Conservation (phyloP, 2,888 invertebrate species). For the Sepioteuthis lessoniana region DNA sequence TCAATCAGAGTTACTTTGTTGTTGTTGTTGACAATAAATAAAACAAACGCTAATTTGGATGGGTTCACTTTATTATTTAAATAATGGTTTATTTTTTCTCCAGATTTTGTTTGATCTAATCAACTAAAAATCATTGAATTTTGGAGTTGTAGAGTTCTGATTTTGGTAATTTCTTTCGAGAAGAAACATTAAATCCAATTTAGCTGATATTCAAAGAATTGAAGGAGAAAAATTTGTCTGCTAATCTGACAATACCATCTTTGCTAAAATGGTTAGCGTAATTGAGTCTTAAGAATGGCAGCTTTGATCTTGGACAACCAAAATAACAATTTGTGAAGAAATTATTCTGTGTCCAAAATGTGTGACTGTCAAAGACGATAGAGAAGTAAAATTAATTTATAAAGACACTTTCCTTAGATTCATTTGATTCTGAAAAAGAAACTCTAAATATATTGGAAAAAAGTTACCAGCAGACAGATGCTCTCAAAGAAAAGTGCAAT, state of each 20-base stretch:
- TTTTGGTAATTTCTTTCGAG: neutral
- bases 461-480: too few relatives aligned
- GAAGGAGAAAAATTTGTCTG: neutral
- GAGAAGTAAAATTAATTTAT: neutral
- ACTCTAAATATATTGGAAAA: neutral
- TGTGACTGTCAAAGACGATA: neutral
- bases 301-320: constrained; percentile 11
- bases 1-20: neutral
- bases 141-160: neutral
- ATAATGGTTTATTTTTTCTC: neutral
- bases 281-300: neutral
- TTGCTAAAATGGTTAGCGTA: constrained; percentile 9
- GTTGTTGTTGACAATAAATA: neutral
- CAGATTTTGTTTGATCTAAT: neutral
- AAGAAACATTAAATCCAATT: constrained; percentile 23
- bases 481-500: too few relatives aligned
- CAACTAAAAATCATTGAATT: neutral
- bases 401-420: neutral
- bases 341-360: neutral
- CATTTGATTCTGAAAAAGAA: neutral
- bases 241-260: neutral
- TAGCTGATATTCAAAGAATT: neutral
- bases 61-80: neutral
- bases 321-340: neutral
- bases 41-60: neutral